Evolutionary conservation across 1,140 invertebrate species (phyloP).

Genomic region (Trialeurodes vaporariorum): DNA sequence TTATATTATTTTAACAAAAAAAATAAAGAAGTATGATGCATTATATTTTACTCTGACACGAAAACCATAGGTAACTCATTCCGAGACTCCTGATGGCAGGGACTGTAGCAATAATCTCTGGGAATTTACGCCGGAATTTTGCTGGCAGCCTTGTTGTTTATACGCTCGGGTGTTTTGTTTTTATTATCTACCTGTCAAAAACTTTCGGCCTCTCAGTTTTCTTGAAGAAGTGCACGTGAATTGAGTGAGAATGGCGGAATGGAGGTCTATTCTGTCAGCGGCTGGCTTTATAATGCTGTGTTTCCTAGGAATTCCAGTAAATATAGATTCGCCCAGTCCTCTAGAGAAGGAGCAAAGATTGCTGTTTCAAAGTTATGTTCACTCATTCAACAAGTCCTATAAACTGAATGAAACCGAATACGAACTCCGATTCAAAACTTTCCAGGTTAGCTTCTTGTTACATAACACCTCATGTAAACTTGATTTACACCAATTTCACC

Average conservation of each 20-base stretch:
- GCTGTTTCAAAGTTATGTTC: slow-evolving; percentile 39
- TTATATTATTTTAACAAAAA: too few relatives aligned
- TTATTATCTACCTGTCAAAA: too few relatives aligned
- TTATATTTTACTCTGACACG: too few relatives aligned
- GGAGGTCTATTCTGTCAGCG: not conserved
- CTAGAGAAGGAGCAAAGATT: slow-evolving; percentile 39
- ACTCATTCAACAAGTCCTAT: slow-evolving; percentile 55
- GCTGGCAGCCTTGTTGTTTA: too few relatives aligned
- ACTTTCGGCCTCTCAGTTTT: too few relatives aligned
- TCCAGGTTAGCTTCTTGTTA: slow-evolving; percentile 49
- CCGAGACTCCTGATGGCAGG: too few relatives aligned
- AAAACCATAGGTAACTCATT: too few relatives aligned
- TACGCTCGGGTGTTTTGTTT: too few relatives aligned
- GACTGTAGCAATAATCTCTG: too few relatives aligned
- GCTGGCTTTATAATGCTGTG: slow-evolving; percentile 31
- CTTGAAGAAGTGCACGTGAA: not conserved
- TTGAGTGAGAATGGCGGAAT: not conserved
- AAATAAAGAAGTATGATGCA: too few relatives aligned
- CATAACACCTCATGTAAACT: slow-evolving; percentile 14
- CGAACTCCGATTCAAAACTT: slow-evolving; percentile 43
- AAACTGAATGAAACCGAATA: slow-evolving; percentile 43
- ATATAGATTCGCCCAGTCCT: slow-evolving; percentile 27
- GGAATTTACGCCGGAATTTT: too few relatives aligned
- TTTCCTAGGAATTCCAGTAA: slow-evolving; percentile 41
- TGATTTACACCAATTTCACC: too few relatives aligned